Evolutionary conservation across 2,888 invertebrate species (phyloP).

Genomic region (Melikaiella ostensackeni): DNA sequence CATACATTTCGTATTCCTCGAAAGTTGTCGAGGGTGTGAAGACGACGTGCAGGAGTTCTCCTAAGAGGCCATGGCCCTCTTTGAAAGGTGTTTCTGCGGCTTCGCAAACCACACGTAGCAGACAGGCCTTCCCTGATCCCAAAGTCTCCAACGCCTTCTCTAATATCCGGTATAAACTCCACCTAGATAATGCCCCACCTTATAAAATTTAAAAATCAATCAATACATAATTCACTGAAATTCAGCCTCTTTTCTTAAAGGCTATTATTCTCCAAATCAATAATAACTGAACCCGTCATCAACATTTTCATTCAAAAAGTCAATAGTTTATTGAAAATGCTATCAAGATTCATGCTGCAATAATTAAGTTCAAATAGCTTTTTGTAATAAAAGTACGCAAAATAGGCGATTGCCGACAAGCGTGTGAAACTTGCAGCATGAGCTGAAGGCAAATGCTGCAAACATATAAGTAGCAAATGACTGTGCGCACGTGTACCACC

Average conservation of each 20-base stretch:
- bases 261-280: no score
- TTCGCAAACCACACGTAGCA: conserved; percentile 88
- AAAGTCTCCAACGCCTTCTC: conserved; percentile 79
- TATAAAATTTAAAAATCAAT: not conserved
- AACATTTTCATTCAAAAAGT: no score
- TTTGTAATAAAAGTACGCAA: no score
- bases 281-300: no score
- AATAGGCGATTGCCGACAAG: no score
- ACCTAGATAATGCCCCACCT: conserved; percentile 68
- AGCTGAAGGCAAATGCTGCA: no score
- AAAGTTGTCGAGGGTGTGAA: conserved; percentile 85
- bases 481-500: no score
- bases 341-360: no score
- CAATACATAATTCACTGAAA: not conserved
- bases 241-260: not conserved
- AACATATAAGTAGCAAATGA: no score
- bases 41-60: conserved; percentile 86
- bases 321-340: no score
- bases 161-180: conserved; percentile 83
- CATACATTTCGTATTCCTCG: conserved; percentile 81
- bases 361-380: no score
- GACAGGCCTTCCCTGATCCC: conserved; percentile 80
- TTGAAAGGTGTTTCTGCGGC: conserved; percentile 84
- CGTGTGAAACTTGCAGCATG: no score
- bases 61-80: conserved; percentile 85